phyloP scores from a whole-genome alignment of 2,888 invertebrate genomes.

The Erebia epiphron region DNA sequence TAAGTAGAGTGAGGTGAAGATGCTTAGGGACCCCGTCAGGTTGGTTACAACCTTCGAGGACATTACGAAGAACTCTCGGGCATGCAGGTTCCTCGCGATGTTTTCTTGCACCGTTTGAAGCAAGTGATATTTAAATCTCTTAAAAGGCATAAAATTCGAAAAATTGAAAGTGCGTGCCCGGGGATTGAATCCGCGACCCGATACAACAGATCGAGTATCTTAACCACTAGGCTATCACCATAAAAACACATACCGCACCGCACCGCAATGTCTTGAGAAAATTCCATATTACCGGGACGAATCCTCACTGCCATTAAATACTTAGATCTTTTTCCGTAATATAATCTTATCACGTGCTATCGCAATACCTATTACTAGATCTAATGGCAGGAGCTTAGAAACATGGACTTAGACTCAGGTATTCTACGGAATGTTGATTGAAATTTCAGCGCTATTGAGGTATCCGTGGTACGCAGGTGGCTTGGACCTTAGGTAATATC shows the following conservation, averaged over 20 bases:
- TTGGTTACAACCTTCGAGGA: too few species aligned
- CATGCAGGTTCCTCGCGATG: too few species aligned
- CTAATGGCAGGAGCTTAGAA: constrained; percentile 10
- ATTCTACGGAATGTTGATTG: constrained; percentile 28
- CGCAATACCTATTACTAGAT: background rate
- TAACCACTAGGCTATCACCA: too few species aligned
- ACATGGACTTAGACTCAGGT: constrained; percentile 2
- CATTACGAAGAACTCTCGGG: too few species aligned
- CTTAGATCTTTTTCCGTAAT: background rate
- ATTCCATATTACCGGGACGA: constrained; percentile 3
- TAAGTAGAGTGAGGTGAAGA: too few species aligned
- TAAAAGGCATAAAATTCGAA: too few species aligned
- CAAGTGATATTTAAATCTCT: too few species aligned
- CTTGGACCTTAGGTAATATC: background rate
- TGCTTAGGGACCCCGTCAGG: too few species aligned
- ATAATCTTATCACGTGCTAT: constrained; percentile 7
- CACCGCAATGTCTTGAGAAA: constrained; percentile 3
- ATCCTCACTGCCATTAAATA: background rate
- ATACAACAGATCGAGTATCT: too few species aligned
- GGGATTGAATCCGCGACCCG: too few species aligned
- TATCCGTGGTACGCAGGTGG: background rate
- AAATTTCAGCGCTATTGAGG: constrained; percentile 23
- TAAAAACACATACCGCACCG: background rate
- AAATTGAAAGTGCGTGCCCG: too few species aligned
- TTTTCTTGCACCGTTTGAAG: too few species aligned